These are phyloP conservation scores for Conops quadrifasciatus DNA, from an alignment of 2,888 invertebrate genomes.

Conservation along the genomic window DNA sequence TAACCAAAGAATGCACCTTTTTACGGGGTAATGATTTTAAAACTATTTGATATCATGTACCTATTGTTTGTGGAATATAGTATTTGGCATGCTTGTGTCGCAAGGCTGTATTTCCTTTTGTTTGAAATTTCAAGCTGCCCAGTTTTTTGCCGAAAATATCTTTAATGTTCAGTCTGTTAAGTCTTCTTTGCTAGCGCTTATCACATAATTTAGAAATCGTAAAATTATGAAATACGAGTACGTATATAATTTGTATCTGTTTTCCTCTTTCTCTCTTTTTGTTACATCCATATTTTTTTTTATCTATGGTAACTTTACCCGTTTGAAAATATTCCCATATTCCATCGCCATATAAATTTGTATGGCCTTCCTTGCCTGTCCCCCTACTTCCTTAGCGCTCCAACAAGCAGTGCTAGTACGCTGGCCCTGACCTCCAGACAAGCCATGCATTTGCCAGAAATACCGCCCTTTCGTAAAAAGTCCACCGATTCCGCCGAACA, in stretches of 20 bases:
- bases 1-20: constrained; percentile 61
- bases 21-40: constrained; percentile 58
- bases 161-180: background rate
- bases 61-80: background rate
- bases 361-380: constrained; percentile 11
- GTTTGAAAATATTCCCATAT: background rate
- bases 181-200: background rate
- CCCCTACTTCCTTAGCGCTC: constrained; percentile 51
- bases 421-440: constrained; percentile 56
- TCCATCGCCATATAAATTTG: background rate
- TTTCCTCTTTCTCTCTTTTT: background rate
- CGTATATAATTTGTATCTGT: background rate
- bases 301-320: background rate
- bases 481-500: constrained; percentile 60
- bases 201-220: background rate
- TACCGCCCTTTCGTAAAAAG: constrained; percentile 65
- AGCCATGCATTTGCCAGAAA: constrained; percentile 66
- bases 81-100: too few species aligned
- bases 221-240: background rate
- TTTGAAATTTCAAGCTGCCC: background rate
- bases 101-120: background rate
- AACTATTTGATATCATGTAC: background rate
- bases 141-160: background rate
- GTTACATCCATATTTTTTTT: background rate
- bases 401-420: constrained; percentile 56